These are phyloP conservation scores for Meandrina meandrites DNA, from an alignment of 92 coral and sea anemone genomes.

Conservation along the genomic window DNA sequence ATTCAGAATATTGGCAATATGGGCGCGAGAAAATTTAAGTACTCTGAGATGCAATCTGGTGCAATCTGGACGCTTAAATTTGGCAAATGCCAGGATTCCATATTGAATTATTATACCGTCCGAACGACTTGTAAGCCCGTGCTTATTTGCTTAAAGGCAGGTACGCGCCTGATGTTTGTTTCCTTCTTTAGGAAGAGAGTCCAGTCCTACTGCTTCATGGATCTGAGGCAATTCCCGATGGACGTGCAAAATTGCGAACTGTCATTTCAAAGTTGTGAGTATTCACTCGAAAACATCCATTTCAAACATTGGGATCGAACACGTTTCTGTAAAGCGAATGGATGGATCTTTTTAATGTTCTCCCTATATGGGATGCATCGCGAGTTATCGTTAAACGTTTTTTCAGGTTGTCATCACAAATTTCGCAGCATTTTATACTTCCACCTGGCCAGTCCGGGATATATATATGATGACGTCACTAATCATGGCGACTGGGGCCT, in stretches of 20 bases:
- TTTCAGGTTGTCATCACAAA: no score
- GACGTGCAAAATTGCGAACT: conserved; percentile 66
- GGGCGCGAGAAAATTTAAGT: conserved; percentile 69
- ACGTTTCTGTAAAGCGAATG: no score
- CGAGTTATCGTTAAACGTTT: no score
- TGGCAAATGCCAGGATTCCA: conserved; percentile 78
- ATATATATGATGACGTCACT: no score
- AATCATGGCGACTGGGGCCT: no score
- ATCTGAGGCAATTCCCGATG: conserved; percentile 58
- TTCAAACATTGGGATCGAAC: not conserved
- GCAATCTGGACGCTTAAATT: conserved; percentile 76
- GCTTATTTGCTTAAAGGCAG: conserved; percentile 79
- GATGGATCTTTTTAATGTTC: no score
- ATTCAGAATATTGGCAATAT: no score
- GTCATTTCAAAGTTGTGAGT: conserved; percentile 68
- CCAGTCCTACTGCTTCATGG: conserved; percentile 57
- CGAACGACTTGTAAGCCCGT: conserved; percentile 69
- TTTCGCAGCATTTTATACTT: no score
- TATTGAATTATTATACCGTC: conserved; percentile 68
- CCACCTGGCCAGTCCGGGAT: no score
- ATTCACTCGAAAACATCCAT: not conserved
- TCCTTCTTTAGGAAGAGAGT: conserved; percentile 54
- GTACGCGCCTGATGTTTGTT: conserved; percentile 41
- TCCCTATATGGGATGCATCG: no score
- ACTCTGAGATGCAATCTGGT: conserved; percentile 80